Conservation (phyloP, 2,888 invertebrate genomes). For the Pseudoips prasinana region DNA sequence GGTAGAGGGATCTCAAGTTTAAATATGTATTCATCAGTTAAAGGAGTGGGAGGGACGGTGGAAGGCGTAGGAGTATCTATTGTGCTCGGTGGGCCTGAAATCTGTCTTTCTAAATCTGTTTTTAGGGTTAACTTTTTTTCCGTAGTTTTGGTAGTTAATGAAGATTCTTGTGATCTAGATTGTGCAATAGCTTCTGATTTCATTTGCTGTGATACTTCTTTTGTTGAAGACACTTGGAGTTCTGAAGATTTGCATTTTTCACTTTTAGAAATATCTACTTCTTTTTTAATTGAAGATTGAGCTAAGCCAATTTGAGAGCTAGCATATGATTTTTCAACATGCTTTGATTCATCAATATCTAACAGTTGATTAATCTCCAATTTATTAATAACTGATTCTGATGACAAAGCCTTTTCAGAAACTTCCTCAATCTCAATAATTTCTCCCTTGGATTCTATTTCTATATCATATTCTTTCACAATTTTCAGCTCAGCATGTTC, state of each 20-base stretch:
- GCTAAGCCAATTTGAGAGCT: slow-evolving; percentile 8
- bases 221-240: not conserved
- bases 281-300: slow-evolving; percentile 2
- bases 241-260: not conserved
- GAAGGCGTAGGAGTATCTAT: slow-evolving; percentile 53
- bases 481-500: slow-evolving; percentile 43
- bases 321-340: slow-evolving; percentile 5
- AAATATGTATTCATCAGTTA: slow-evolving; percentile 71
- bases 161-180: slow-evolving; percentile 22
- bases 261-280: slow-evolving; percentile 8
- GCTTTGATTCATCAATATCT: slow-evolving; percentile 10
- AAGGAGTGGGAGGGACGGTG: slow-evolving; percentile 59
- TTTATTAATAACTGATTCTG: slow-evolving; percentile 14
- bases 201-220: slow-evolving; percentile 14
- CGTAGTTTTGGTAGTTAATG: slow-evolving; percentile 17
- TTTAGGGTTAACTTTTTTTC: slow-evolving; percentile 26
- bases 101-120: slow-evolving; percentile 30
- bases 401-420: slow-evolving; percentile 12
- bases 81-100: slow-evolving; percentile 33
- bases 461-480: slow-evolving; percentile 31
- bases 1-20: slow-evolving; percentile 58
- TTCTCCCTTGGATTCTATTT: slow-evolving; percentile 25
- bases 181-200: slow-evolving; percentile 15
- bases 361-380: slow-evolving; percentile 13
- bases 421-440: slow-evolving; percentile 33